Conservation (phyloP, 2,888 invertebrate genomes). For the Thalpophila matura region DNA sequence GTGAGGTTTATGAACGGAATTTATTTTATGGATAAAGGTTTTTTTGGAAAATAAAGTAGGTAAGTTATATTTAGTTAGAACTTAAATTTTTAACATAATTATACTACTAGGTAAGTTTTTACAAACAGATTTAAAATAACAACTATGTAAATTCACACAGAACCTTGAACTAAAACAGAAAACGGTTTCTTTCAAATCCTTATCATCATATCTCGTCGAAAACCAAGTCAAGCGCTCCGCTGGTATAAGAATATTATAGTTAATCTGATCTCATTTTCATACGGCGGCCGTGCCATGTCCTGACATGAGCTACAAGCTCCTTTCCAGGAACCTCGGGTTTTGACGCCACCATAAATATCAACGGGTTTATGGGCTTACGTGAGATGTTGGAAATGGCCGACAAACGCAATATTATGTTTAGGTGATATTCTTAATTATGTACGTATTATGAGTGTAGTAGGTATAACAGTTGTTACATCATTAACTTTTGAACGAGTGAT, state of each 20-base stretch:
- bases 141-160: constrained; percentile 15
- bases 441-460: constrained; percentile 30
- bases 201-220: constrained; percentile 50
- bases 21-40: too few species aligned
- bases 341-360: constrained; percentile 55
- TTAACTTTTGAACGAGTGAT: constrained; percentile 21
- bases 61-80: too few species aligned
- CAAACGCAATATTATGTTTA: constrained; percentile 34
- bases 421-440: constrained; percentile 40
- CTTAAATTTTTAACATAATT: too few species aligned
- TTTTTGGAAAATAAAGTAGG: too few species aligned
- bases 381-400: constrained; percentile 53
- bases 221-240: constrained; percentile 24
- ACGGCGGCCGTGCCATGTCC: constrained; percentile 50
- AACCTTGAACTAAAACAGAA: constrained; percentile 26
- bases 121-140: too few species aligned
- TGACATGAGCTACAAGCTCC: constrained; percentile 51
- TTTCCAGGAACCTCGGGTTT: constrained; percentile 69
- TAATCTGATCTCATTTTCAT: constrained; percentile 69
- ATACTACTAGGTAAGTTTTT: too few species aligned
- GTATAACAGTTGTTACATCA: constrained; percentile 34
- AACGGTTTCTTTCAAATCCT: constrained; percentile 42
- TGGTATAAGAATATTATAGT: constrained; percentile 33
- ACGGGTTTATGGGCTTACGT: constrained; percentile 69
- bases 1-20: too few species aligned